Evolutionary conservation across 2,113 vertebrate species (phyloP).

Genomic region (Empidonax alnorum): DNA sequence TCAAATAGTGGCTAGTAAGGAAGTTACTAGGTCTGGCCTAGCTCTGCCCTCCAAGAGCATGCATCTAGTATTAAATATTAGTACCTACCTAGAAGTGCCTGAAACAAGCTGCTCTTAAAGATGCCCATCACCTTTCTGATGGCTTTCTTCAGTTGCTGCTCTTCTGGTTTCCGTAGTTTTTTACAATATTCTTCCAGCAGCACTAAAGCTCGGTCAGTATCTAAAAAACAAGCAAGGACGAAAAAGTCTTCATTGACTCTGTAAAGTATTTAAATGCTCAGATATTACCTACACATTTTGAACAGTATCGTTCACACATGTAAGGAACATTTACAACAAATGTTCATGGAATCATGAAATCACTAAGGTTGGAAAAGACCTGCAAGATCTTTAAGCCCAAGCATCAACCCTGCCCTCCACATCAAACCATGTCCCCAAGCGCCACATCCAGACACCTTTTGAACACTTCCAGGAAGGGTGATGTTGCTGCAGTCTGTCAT

Average conservation of each 20-base stretch:
- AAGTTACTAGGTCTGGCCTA: not conserved
- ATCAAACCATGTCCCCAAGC: not conserved
- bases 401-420: not conserved
- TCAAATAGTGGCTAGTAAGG: not conserved
- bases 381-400: not conserved
- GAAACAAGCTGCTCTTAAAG: conserved; percentile 94
- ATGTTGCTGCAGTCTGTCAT: not conserved
- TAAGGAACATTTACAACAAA: not conserved
- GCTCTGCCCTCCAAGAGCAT: not conserved
- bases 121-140: conserved; percentile 91
- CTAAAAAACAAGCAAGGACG: conserved; percentile 69
- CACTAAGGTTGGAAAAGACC: not conserved
- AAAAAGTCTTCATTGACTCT: not conserved
- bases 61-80: not conserved
- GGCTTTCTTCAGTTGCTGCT: conserved; percentile 89
- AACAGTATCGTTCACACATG: not conserved
- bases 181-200: conserved; percentile 93
- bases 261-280: not conserved
- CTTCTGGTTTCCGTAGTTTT: conserved; percentile 89
- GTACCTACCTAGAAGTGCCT: conserved; percentile 92
- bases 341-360: not conserved
- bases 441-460: not conserved
- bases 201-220: conserved; percentile 87
- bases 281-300: not conserved
- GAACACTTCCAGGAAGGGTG: not conserved